phyloP scores from a whole-genome alignment of 2,113 vertebrate genomes.

The Pelusios castaneus region DNA sequence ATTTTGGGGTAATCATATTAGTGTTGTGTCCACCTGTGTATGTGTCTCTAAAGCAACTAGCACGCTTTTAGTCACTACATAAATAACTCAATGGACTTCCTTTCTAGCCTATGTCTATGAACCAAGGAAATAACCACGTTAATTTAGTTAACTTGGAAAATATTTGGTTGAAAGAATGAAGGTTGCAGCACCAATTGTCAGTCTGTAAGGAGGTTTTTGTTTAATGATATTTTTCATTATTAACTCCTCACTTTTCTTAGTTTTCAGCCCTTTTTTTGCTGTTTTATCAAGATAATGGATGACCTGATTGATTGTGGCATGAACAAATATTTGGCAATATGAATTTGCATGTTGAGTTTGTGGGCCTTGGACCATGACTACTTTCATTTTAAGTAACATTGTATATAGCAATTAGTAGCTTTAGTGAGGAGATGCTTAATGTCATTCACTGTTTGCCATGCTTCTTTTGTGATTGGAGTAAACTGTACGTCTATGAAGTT shows the following conservation, averaged over 20 bases:
- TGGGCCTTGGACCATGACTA: too few species aligned
- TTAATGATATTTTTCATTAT: background rate
- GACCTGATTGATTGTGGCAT: background rate
- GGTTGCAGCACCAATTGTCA: background rate
- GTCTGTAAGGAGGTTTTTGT: background rate
- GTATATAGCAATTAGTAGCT: too few species aligned
- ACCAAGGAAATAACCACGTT: background rate
- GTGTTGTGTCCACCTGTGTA: background rate
- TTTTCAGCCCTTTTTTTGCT: background rate
- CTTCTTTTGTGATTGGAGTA: background rate
- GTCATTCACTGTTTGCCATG: too few species aligned
- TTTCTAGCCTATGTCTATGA: background rate
- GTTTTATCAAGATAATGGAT: background rate
- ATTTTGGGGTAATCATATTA: background rate
- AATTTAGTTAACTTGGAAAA: background rate
- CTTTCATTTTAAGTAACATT: too few species aligned
- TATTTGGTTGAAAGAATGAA: background rate
- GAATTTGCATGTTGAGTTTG: too few species aligned
- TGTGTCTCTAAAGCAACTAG: background rate
- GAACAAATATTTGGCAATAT: too few species aligned
- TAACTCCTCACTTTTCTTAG: background rate
- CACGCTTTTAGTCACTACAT: background rate
- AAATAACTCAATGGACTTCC: background rate
- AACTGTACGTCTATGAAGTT: background rate
- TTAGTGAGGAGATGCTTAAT: too few species aligned